Base-by-base conservation (phyloP, 2,797 vertebrate genomes). In the Brachyalestes nurse region DNA sequence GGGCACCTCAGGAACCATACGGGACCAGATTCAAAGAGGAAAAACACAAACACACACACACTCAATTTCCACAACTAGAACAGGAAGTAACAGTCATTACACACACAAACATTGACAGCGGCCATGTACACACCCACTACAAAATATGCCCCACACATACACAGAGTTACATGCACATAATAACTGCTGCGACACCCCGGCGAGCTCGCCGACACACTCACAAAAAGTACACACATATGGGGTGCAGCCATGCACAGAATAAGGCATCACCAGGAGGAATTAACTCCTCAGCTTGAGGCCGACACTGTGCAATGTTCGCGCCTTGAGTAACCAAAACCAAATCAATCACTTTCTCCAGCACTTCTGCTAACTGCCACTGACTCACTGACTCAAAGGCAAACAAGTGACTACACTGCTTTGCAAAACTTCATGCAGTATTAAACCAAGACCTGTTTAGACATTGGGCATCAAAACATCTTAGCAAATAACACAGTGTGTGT, bases 271-370 rank as follows among this genome's bases (percentile, higher is more conserved):
- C 60, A 60, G 61, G 61, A 78, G 53, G 62, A 73, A 82, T 69
- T 73, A 78, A 38, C 81, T 60, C 17, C 81, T 61, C 81, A 78
- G 75, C 53, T 38, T 72, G 74, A 66, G 80, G 19, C 45, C 49
- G 60, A 82, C 61, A 51, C 61, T n/a, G 25, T 6, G 45, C 69
- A 82, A 72, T 73, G 69, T 73, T 60, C 66, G 74, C 60, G 38
- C 28, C 16, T 25, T 10, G 75, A 78, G 42, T 62, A 53, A 53
- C 62, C 70, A 78, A 72, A 82, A 28, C 80, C 67, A 23, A 82
- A 73, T 82, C 58, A 25, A 74, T 78, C 81, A 78, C 61, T 69
- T 66, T 72, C 57, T 55, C 65, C 34, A 55, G 34, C 76, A 69
- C 42, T 58, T 51, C 10, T 19, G 17, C n/a, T 28, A 74, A 80